Percentiles rank a stretch among this genome's conserved stretches.
Evolutionary conservation across 2,797 vertebrate genomes (phyloP).

Genomic region (Coendou prehensilis): DNA sequence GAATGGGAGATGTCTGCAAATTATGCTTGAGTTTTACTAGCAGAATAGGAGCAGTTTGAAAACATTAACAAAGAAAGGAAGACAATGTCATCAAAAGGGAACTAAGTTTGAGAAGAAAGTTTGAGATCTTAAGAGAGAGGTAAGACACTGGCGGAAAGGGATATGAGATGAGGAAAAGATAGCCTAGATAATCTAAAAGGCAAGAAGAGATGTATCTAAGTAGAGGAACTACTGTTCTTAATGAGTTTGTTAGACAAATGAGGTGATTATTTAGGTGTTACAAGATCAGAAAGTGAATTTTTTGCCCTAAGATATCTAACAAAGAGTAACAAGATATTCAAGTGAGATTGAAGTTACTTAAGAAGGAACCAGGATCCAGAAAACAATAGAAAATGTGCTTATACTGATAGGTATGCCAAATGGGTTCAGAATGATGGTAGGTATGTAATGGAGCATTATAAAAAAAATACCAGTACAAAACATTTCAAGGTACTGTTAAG

Average conservation of each 20-base stretch:
- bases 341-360: background rate
- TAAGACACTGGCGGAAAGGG: background rate
- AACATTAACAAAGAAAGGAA: background rate
- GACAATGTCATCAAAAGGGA: background rate
- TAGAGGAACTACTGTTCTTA: background rate
- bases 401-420: background rate
- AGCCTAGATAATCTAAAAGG: no score
- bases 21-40: background rate
- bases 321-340: background rate
- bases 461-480: background rate
- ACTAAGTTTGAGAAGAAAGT: background rate
- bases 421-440: background rate
- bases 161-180: background rate
- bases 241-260: background rate
- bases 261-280: background rate
- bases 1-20: background rate
- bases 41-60: background rate
- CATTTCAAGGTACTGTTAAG: background rate
- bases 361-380: background rate
- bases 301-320: background rate
- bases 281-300: background rate
- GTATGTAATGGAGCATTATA: background rate
- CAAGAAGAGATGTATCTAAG: background rate
- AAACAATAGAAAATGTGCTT: background rate
- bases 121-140: background rate